Base-by-base conservation (phyloP, 2,113 vertebrate genomes). In the Tonatia bakeri region DNA sequence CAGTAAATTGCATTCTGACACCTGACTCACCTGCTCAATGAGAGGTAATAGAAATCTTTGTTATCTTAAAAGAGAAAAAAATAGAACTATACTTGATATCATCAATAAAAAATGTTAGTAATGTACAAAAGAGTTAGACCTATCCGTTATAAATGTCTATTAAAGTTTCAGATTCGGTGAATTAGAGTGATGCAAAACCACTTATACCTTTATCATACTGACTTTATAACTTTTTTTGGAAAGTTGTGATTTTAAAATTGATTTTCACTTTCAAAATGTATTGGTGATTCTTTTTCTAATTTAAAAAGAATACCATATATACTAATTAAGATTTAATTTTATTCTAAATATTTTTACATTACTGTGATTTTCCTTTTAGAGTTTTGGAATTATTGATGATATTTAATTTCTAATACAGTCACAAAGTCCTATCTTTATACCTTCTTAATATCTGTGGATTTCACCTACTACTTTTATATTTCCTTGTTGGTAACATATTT, bases 241-340 rank as follows among this genome's bases (percentile, higher is more conserved):
- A 12, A 82, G 11, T 75, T 45, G 11, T 92, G 40, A 86, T 59
- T 96, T 94, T 19, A 65, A 90, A 92, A 43, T 65, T 64, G 24
- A 91, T 83, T 90, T 90, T 26, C 47, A 45, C 84, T 95, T 87
- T 91, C 28, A 91, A 22, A 88, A 80, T 86, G 24, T 82, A 14
- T 88, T 90, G 47, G 26, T 87, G 17, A 38, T 59, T 90, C 45
- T 83, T 88, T 92, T 73, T 67, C 50, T 54, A n/a, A 26, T 61
- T 72, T 88, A 47, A 13, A 87, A 47, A 6, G 17, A 43, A 76
- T 81, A 7, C 17, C n/a, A 22, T 19, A 26, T 69, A 75, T 82
- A 14, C 13, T 33, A 76, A 56, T 52, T 89, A 36, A 79, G 50
- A 20, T 33, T 93, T 90, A 79, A 19, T 85, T 77, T 88, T 73